Evolutionary conservation across 1,140 invertebrate genomes (phyloP).

Genomic region (Portunus trituberculatus): DNA sequence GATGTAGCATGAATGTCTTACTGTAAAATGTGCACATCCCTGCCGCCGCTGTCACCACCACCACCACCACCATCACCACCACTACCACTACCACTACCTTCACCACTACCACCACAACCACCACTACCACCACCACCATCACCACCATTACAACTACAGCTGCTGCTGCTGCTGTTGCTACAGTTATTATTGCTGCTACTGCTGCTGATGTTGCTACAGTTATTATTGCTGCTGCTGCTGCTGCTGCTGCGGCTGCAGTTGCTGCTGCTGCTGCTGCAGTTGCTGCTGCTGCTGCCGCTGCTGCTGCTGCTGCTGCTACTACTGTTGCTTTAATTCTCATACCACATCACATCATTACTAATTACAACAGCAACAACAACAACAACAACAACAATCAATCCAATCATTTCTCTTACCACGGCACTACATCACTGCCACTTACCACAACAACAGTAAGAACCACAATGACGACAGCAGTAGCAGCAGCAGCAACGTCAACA

Average conservation of each 20-base stretch:
- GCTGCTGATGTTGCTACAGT: background rate
- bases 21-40: slow-evolving; percentile 25
- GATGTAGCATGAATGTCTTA: slow-evolving; percentile 22
- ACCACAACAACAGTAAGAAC: no score
- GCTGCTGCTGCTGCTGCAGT: background rate
- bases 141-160: background rate
- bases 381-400: background rate
- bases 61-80: slow-evolving; percentile 1
- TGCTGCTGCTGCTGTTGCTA: background rate
- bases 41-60: slow-evolving; percentile 21
- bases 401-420: background rate
- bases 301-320: background rate
- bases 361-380: background rate
- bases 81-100: background rate
- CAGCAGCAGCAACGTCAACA: no score
- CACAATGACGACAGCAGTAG: no score
- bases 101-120: background rate
- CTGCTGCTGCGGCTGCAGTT: background rate
- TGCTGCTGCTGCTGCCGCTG: background rate
- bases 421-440: background rate
- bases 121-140: slow-evolving; percentile 11
- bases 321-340: background rate
- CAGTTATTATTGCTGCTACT: background rate
- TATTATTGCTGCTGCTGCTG: background rate
- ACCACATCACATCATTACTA: background rate